These are phyloP conservation scores for Scrobipalpa costella DNA, from an alignment of 2,888 invertebrate genomes.

Conservation along the genomic window DNA sequence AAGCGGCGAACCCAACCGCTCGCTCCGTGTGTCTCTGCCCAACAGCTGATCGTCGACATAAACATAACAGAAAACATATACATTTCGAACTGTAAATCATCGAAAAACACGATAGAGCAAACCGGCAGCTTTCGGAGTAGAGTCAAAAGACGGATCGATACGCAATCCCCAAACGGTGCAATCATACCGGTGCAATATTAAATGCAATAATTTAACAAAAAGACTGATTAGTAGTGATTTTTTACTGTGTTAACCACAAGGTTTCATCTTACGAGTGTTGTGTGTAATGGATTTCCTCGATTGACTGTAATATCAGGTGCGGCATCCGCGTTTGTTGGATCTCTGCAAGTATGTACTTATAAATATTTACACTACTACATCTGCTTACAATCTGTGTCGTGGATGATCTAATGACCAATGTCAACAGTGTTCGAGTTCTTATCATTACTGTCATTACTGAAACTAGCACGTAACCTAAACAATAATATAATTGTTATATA, in stretches of 20 bases:
- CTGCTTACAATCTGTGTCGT: slow-evolving; percentile 12
- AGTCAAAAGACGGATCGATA: slow-evolving; percentile 62
- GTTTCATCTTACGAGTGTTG: slow-evolving; percentile 57
- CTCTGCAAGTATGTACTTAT: slow-evolving; percentile 51
- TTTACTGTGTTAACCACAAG: slow-evolving; percentile 46
- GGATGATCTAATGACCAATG: slow-evolving; percentile 20
- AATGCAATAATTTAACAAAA: slow-evolving; percentile 53
- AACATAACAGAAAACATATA: slow-evolving; percentile 48
- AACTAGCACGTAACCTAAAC: not conserved
- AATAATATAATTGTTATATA: not conserved
- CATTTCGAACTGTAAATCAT: slow-evolving; percentile 29
- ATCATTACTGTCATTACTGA: slow-evolving; percentile 4
- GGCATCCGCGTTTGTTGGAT: slow-evolving; percentile 54
- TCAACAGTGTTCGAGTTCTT: slow-evolving; percentile 7
- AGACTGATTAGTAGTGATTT: slow-evolving; percentile 43
- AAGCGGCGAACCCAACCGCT: slow-evolving; percentile 65
- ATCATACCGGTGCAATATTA: slow-evolving; percentile 67
- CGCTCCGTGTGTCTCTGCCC: slow-evolving; percentile 47
- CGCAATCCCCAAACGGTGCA: slow-evolving; percentile 62
- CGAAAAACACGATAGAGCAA: slow-evolving; percentile 30
- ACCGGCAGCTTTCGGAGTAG: slow-evolving; percentile 40
- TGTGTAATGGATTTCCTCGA: slow-evolving; percentile 70
- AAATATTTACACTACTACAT: slow-evolving; percentile 45
- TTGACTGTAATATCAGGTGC: slow-evolving; percentile 57
- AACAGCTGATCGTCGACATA: slow-evolving; percentile 68